These are phyloP conservation scores for Vultur gryphus DNA, from an alignment of 2,797 vertebrate genomes.

Conservation along the genomic window DNA sequence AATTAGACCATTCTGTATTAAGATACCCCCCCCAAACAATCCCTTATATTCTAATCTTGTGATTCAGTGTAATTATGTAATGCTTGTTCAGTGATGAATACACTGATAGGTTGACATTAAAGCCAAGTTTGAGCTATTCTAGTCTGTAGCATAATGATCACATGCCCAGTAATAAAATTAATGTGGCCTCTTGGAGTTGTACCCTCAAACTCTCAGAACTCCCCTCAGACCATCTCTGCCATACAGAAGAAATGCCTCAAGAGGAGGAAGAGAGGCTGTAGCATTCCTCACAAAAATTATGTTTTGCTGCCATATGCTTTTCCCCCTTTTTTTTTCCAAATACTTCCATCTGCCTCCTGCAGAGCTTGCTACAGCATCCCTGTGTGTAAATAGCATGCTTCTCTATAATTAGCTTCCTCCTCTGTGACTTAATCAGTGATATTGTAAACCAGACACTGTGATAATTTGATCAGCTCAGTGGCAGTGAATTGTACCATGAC, in stretches of 20 bases:
- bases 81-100: slow-evolving; percentile 32
- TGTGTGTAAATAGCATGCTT: slow-evolving; percentile 48
- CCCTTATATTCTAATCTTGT: slow-evolving; percentile 43
- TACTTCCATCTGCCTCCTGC: slow-evolving; percentile 42
- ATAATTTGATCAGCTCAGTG: slow-evolving; percentile 63
- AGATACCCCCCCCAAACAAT: background rate
- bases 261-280: background rate
- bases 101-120: slow-evolving; percentile 56
- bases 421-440: slow-evolving; percentile 63
- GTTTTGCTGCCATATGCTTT: background rate
- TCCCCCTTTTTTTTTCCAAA: slow-evolving; percentile 24
- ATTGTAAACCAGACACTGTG: slow-evolving; percentile 56
- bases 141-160: slow-evolving; percentile 28
- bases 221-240: background rate
- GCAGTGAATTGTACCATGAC: slow-evolving; percentile 44
- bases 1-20: slow-evolving; percentile 46
- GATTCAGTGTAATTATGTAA: slow-evolving; percentile 61
- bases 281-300: background rate
- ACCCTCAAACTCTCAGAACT: background rate
- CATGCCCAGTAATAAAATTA: slow-evolving; percentile 46
- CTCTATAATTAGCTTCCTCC: slow-evolving; percentile 66
- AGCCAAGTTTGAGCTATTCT: slow-evolving; percentile 47
- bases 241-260: background rate
- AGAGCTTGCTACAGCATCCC: slow-evolving; percentile 48
- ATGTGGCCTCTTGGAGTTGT: background rate